Conservation (phyloP, 2,797 vertebrate genomes). For the Trichosurus vulpecula region DNA sequence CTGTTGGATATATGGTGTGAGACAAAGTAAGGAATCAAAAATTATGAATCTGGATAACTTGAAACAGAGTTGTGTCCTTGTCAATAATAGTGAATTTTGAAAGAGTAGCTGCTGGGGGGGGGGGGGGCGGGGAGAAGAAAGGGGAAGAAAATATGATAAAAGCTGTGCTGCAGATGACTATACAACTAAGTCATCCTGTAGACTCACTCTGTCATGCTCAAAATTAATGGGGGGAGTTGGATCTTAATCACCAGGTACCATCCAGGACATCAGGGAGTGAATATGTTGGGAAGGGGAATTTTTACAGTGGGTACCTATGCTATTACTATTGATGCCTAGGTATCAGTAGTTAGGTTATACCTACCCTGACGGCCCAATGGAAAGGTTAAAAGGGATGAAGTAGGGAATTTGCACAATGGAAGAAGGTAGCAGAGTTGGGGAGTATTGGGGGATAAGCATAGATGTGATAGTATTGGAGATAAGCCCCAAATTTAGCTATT, state of each 20-base stretch:
- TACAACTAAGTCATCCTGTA: neutral
- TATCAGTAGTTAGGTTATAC: neutral
- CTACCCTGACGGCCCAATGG: neutral
- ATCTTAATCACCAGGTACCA: neutral
- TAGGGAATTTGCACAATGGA: neutral
- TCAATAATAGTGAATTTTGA: neutral
- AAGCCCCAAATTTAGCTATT: neutral
- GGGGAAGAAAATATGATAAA: neutral
- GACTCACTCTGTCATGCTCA: neutral
- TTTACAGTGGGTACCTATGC: neutral
- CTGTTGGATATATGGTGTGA: neutral
- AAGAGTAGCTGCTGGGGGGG: neutral
- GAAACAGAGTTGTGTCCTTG: neutral
- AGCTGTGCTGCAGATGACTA: neutral
- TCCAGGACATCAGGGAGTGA: neutral
- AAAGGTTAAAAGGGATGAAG: neutral
- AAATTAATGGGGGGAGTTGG: neutral
- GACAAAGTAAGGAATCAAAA: neutral
- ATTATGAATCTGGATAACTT: neutral
- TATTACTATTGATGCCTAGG: neutral
- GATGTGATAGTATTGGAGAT: too few species aligned
- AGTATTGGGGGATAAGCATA: too few species aligned
- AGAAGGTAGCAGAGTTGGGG: neutral
- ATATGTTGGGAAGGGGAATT: neutral
- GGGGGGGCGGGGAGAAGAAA: neutral